Conservation (phyloP, 2,888 invertebrate genomes). For the Amitus sp. region DNA sequence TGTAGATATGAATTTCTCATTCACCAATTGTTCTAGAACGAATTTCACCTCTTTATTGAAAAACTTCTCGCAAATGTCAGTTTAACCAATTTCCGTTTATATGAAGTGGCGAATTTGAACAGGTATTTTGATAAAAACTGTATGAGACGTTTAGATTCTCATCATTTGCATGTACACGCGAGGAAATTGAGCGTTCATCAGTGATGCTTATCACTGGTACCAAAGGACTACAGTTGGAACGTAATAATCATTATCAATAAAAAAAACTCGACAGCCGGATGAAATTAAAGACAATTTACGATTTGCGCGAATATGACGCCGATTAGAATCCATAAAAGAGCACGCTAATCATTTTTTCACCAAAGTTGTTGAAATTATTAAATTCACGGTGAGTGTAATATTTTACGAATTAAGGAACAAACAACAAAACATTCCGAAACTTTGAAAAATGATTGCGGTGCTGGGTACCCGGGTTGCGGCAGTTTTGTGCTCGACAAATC, state of each 20-base stretch:
- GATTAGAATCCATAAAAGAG: not conserved
- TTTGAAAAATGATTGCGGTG: no score
- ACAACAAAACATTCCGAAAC: no score
- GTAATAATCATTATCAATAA: conserved; percentile 5
- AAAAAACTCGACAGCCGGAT: not conserved
- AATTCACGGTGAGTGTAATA: not conserved
- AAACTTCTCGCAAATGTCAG: not conserved
- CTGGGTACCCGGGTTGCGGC: conserved; percentile 42
- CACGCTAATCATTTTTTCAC: not conserved
- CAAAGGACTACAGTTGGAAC: not conserved
- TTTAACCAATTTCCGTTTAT: not conserved
- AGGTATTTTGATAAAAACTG: not conserved
- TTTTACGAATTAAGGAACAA: not conserved
- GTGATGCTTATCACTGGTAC: not conserved
- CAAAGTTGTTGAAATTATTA: not conserved
- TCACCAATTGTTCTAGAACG: not conserved
- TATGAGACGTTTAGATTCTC: not conserved
- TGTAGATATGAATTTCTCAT: not conserved
- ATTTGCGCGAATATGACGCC: not conserved
- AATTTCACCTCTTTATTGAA: not conserved
- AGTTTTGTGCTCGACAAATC: conserved; percentile 51
- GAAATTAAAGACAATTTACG: not conserved
- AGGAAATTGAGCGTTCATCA: not conserved
- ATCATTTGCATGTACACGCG: not conserved
- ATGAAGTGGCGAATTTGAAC: not conserved